These are phyloP conservation scores for Trididemnum nubilum DNA, from an alignment of 23 tunicate species.

Conservation along the genomic window DNA sequence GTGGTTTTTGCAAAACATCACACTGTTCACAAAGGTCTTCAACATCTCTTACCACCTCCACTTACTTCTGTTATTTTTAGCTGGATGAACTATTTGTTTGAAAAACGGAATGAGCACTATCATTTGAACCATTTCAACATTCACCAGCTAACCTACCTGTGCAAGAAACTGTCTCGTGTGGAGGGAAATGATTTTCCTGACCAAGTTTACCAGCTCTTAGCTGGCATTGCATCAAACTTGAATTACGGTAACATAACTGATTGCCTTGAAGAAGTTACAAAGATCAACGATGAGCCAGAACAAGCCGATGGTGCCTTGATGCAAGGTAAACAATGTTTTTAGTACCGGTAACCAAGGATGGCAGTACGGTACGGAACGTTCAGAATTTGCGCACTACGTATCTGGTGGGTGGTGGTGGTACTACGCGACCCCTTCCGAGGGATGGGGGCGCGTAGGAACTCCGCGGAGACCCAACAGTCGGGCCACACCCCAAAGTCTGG, in stretches of 20 bases:
- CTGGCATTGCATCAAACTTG: neutral
- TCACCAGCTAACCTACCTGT: constrained; percentile 62
- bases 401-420: too few relatives aligned
- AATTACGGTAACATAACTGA: constrained; percentile 11
- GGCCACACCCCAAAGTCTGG: too few relatives aligned
- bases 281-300: constrained; percentile 20
- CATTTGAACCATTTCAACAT: constrained; percentile 75
- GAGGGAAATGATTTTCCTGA: constrained; percentile 40
- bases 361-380: too few relatives aligned
- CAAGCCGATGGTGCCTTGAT: neutral
- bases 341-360: too few relatives aligned
- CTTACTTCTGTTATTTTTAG: too few relatives aligned
- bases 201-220: constrained; percentile 41
- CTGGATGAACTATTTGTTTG: constrained; percentile 46
- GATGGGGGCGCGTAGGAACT: too few relatives aligned
- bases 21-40: too few relatives aligned
- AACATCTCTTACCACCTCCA: too few relatives aligned
- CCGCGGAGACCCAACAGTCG: too few relatives aligned
- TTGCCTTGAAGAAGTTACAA: constrained; percentile 23
- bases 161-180: constrained; percentile 39
- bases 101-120: constrained; percentile 43
- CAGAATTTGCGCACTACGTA: too few relatives aligned
- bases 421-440: too few relatives aligned
- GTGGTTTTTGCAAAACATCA: too few relatives aligned
- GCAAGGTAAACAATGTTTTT: neutral